Evolutionary conservation across 2,113 vertebrate genomes (phyloP).

Genomic region (Melierax canorus): DNA sequence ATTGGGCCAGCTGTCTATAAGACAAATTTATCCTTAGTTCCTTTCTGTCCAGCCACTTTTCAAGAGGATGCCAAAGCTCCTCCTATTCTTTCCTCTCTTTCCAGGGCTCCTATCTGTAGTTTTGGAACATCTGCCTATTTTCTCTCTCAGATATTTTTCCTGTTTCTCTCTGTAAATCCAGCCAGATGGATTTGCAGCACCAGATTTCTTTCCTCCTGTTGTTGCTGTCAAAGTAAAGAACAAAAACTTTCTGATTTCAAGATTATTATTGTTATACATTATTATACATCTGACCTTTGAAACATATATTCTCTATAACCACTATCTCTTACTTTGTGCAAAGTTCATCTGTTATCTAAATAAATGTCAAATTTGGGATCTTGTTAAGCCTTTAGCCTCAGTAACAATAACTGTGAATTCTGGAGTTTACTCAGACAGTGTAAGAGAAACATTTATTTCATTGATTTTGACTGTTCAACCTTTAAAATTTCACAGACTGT

Average conservation of each 20-base stretch:
- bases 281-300: slow-evolving; percentile 54
- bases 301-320: slow-evolving; percentile 30
- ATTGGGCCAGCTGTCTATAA: neutral
- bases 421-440: slow-evolving; percentile 21
- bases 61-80: neutral
- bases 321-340: slow-evolving; percentile 40
- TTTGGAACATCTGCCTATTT: neutral
- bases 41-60: neutral
- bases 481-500: neutral
- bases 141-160: neutral
- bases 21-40: neutral
- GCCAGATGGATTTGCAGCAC: neutral
- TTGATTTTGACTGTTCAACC: slow-evolving; percentile 36
- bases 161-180: neutral
- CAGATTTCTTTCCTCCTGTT: neutral
- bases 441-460: slow-evolving; percentile 35
- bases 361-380: slow-evolving; percentile 49
- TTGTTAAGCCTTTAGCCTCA: slow-evolving; percentile 5
- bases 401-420: slow-evolving; percentile 14
- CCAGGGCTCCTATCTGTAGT: neutral
- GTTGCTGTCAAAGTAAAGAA: slow-evolving; percentile 38
- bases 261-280: neutral
- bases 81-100: neutral
- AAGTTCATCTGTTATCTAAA: slow-evolving; percentile 59
- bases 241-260: slow-evolving; percentile 15